Percentiles rank a stretch among this genome's conserved stretches.
These are phyloP conservation scores for Halictus rubicundus DNA, from an alignment of 1,140 invertebrate species.

Conservation along the genomic window DNA sequence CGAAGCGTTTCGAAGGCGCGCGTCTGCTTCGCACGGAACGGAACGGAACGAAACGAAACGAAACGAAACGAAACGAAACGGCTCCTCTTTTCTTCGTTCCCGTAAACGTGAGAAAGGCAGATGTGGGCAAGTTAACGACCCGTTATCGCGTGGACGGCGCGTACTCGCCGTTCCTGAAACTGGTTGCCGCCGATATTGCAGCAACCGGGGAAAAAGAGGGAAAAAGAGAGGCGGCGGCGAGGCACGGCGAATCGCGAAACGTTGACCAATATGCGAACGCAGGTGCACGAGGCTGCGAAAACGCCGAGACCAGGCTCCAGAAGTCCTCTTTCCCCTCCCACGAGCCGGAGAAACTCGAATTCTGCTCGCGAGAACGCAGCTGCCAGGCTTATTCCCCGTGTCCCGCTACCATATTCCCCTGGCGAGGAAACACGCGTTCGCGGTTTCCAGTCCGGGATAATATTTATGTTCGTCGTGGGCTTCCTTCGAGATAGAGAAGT, in stretches of 20 bases:
- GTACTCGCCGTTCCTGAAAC: conserved; percentile 59
- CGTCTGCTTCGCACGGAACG: too few relatives aligned
- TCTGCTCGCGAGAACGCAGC: background rate
- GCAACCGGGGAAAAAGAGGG: background rate
- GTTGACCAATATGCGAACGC: background rate
- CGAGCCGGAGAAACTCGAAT: background rate
- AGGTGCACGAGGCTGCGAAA: conserved; percentile 4
- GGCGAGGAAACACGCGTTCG: too few relatives aligned
- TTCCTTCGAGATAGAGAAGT: too few relatives aligned
- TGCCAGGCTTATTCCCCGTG: too few relatives aligned
- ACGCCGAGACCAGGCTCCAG: background rate
- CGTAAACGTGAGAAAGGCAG: conserved; percentile 70
- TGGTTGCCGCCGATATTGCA: conserved; percentile 68
- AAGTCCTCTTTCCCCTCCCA: background rate
- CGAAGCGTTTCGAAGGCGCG: conserved; percentile 26
- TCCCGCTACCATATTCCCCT: too few relatives aligned
- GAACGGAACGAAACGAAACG: too few relatives aligned
- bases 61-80: background rate
- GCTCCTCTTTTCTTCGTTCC: conserved; percentile 45
- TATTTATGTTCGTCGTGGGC: too few relatives aligned
- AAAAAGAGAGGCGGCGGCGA: too few relatives aligned
- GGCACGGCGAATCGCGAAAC: conserved; percentile 21
- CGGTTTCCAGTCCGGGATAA: too few relatives aligned
- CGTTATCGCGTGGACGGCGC: conserved; percentile 68
- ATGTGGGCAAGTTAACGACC: conserved; percentile 76